A percentile compares a stretch with the other conserved stretches of the same genome.
Conservation (phyloP, 2,797 vertebrate genomes). For the Nothura maculosa region DNA sequence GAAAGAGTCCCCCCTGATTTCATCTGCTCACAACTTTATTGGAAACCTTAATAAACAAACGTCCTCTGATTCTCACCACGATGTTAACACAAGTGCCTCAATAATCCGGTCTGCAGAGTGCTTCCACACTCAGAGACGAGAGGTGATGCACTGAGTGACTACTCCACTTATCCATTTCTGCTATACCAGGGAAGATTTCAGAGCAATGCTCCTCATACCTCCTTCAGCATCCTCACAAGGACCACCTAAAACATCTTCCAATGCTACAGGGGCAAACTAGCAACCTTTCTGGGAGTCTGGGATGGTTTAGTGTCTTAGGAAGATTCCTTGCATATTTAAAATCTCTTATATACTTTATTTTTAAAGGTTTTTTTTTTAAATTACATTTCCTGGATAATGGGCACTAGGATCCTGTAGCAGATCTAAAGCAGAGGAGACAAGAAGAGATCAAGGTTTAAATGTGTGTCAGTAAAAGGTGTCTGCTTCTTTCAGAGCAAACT, state of each 20-base stretch:
- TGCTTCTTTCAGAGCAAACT: not conserved
- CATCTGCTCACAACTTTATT: not conserved
- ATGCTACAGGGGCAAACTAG: accelerated
- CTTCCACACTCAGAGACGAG: not conserved
- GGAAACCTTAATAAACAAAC: not conserved
- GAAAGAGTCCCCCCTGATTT: not conserved
- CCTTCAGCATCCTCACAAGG: not conserved
- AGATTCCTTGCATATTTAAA: not conserved
- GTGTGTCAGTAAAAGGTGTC: not conserved
- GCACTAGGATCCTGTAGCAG: not conserved
- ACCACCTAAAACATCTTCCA: not conserved
- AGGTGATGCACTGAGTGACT: accelerated
- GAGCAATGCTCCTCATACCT: not conserved
- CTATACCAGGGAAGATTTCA: not conserved
- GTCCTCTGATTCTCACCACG: accelerated
- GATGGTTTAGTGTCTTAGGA: not conserved
- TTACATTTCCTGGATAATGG: not conserved
- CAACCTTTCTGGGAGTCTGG: not conserved
- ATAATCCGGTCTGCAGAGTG: not conserved
- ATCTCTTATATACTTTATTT: not conserved
- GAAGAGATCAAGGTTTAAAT: not conserved
- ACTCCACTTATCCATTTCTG: not conserved
- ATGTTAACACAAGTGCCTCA: accelerated
- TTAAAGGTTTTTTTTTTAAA: not conserved
- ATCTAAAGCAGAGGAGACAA: not conserved